Evolutionary conservation across 2,113 vertebrate species (phyloP), one percentile per base, ranked within the genome.

Genomic region (Nycticorax nycticorax): DNA sequence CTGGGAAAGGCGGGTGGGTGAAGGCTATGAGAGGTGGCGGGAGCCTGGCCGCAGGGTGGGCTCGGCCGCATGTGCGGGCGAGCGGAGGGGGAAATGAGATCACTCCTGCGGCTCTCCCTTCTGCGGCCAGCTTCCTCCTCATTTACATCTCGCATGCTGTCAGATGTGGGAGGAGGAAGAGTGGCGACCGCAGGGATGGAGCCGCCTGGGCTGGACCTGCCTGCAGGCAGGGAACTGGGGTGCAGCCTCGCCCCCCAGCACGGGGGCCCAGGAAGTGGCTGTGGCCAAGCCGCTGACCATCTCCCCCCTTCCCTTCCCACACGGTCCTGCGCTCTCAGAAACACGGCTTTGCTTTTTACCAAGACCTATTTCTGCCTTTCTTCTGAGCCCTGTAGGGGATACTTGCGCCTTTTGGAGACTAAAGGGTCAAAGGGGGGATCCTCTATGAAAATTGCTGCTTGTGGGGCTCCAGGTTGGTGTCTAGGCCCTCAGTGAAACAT

Each of bases 181-280:
- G 92, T 0, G 0, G 37, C 0, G 19, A 16, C 66, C 9, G 0
- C 41, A 4, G 57, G 26, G 35, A 12, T 0, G 17, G 79, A 53
- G 59, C 41, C 50, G 72, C 52, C 45, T 21, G n/a, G 23, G 66
- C 69, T 43, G 74, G 59, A 12, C 5, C 79, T 45, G n/a, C 64
- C 47, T 20, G 68, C 0, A 4, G 53, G 64, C 21, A n/a, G n/a
- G 72, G 56, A 43, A 8, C 21, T 0, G 1, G 13, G 17, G 8
- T 0, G 9, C 14, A 60, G 73, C 73, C 43, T 62, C 8, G 2
- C 2, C 12, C 52, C 27, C 68, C 3, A 0, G n/a, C 9, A 0
- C 0, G 1, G 43, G 59, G 37, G 3, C 24, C 22, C 4, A 6
- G 72, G 39, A 23, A 52, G 66, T 0, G 14, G 72, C 71, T 74